Evolutionary conservation across 1,140 invertebrate genomes (phyloP).

Genomic region (Helicoverpa armigera): DNA sequence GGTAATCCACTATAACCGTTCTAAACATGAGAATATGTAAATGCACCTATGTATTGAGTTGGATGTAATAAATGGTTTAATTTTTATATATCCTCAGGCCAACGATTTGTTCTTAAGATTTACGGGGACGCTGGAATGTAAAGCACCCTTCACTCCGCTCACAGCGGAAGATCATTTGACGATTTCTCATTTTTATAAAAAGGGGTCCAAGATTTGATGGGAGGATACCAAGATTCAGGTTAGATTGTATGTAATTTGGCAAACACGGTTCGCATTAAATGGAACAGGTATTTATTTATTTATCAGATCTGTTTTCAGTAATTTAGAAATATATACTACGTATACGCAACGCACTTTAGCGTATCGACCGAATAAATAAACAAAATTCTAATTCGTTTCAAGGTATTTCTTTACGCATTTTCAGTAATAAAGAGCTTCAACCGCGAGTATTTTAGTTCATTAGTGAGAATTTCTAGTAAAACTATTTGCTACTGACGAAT

Average conservation of each 20-base stretch:
- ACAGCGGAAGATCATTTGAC: too few species aligned
- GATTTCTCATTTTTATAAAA: background rate
- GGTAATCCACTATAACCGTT: too few species aligned
- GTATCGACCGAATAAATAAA: background rate
- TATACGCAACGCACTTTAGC: background rate
- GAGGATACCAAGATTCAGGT: too few species aligned
- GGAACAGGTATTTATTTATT: conserved; percentile 6
- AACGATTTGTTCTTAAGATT: too few species aligned
- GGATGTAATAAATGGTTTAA: too few species aligned
- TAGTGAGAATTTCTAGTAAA: conserved; percentile 33
- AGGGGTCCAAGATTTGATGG: too few species aligned
- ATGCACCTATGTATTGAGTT: too few species aligned
- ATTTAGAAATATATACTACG: conserved; percentile 16
- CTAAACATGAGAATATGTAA: too few species aligned
- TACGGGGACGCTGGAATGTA: too few species aligned
- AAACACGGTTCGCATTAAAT: background rate
- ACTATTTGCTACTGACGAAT: conserved; percentile 26
- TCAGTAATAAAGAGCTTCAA: background rate
- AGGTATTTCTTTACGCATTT: conserved; percentile 22
- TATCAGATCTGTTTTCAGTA: background rate
- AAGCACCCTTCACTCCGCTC: too few species aligned
- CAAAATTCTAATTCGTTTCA: conserved; percentile 11
- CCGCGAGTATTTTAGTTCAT: conserved; percentile 22
- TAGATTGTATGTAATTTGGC: background rate
- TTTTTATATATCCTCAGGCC: too few species aligned